Evolutionary conservation across 2,888 invertebrate species (phyloP), one percentile per base, ranked within the genome.

Genomic region (Platycnemis pennipes): DNA sequence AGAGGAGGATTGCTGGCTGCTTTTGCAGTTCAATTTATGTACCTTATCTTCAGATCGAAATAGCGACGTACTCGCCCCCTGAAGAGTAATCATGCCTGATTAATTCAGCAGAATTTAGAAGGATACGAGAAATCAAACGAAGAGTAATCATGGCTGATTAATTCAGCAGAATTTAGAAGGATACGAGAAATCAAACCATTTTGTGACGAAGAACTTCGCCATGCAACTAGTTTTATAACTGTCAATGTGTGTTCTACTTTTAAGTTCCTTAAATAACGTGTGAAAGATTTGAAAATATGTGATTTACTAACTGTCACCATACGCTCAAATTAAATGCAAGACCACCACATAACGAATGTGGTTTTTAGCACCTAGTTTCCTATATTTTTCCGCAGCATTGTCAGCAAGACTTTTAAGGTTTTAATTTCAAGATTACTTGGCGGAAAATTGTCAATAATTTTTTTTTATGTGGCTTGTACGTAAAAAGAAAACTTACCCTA

Each of bases 11-110:
- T 44, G 63, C 42, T 44, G 77, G 63, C 91, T n/a, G 42, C 63
- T 42, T 77, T 37, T 63, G 63, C 91, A 45, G 91, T 63, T 91
- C 91, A 91, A 91, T 91, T 91, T 91, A 91, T 91, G 91, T 91
- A 63, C 63, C 91, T 91, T 91, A 91, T 91, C 91, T 91, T 44
- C 63, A 45, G 69, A 91, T 91, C 91, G n/a, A 45, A 45, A 91
- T 42, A 44, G 63, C 69, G 69, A 91, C 69, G 63, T 56, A 69
- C 56, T 91, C 63, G 91, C 63, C 31, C 37, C 19, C n/a, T 26
- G n/a, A 69, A 91, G 91, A 91, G 44, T 69, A 69, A 91, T 91
- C 44, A 63, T 69, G 91, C 44, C 44, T 91, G 91, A 91, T 91
- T 63, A 91, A 91, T 91, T 69, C 69, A 91, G 11, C 37, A 31